Evolutionary conservation across 2,888 invertebrate genomes (phyloP).

Genomic region (Diplolepis rosae): DNA sequence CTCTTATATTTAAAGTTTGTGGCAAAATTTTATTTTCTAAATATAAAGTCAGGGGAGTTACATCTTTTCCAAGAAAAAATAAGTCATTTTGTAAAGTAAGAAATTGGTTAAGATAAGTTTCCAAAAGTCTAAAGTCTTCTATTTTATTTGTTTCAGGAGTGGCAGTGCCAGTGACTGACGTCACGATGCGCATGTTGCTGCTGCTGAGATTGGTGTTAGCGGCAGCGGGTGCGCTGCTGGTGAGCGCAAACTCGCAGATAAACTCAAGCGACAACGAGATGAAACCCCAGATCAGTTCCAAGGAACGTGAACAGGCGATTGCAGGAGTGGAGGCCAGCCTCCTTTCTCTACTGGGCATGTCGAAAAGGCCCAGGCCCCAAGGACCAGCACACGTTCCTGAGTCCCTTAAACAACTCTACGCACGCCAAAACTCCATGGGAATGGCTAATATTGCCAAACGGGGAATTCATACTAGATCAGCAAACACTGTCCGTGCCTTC

Average conservation of each 20-base stretch:
- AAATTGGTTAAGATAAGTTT: conserved; percentile 23
- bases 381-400: conserved; percentile 80
- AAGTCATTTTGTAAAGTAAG: conserved; percentile 21
- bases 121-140: conserved; percentile 34
- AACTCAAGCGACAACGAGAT: conserved; percentile 48
- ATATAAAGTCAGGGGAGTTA: no score
- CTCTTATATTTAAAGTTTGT: no score
- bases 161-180: conserved; percentile 67
- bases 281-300: conserved; percentile 27
- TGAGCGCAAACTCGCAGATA: conserved; percentile 73
- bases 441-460: conserved; percentile 81
- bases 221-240: conserved; percentile 69
- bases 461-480: conserved; percentile 82
- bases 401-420: conserved; percentile 87
- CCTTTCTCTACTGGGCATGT: conserved; percentile 79
- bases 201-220: conserved; percentile 71
- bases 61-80: no score
- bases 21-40: no score
- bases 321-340: conserved; percentile 77
- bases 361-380: conserved; percentile 75
- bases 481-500: conserved; percentile 91
- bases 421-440: conserved; percentile 80
- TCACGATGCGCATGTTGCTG: conserved; percentile 72
- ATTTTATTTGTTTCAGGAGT: conserved; percentile 62
- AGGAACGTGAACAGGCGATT: conserved; percentile 69